These are phyloP conservation scores for Crotalus helleri DNA, from an alignment of 2,113 vertebrate species.

Conservation along the genomic window DNA sequence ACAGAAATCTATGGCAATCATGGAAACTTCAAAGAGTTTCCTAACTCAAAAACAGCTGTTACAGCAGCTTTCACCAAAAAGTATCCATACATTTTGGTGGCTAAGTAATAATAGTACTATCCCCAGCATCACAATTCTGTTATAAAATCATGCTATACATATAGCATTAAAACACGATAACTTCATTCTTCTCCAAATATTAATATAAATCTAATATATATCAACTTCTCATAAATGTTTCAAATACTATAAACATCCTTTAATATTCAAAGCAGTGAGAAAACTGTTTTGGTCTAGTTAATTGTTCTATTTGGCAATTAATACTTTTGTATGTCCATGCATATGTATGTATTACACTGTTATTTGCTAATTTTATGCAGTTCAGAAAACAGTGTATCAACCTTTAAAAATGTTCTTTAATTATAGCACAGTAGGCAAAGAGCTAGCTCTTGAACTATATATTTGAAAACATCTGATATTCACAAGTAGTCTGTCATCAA, in stretches of 20 bases:
- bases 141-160: background rate
- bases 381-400: background rate
- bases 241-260: background rate
- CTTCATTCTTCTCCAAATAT: background rate
- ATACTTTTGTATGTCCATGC: background rate
- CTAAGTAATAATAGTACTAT: background rate
- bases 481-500: constrained; percentile 18
- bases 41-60: background rate
- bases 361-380: background rate
- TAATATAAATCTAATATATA: background rate
- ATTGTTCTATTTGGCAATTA: background rate
- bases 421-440: background rate
- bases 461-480: constrained; percentile 11
- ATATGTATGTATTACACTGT: background rate
- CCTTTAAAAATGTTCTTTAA: background rate
- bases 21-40: background rate
- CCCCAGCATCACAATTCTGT: background rate
- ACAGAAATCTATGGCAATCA: background rate
- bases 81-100: background rate
- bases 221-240: background rate
- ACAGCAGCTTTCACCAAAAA: background rate
- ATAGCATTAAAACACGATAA: background rate
- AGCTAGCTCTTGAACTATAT: background rate
- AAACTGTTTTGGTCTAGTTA: background rate
- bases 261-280: background rate